These are phyloP conservation scores for Adineta ricciae DNA, from an alignment of 2,888 invertebrate species.

Conservation along the genomic window DNA sequence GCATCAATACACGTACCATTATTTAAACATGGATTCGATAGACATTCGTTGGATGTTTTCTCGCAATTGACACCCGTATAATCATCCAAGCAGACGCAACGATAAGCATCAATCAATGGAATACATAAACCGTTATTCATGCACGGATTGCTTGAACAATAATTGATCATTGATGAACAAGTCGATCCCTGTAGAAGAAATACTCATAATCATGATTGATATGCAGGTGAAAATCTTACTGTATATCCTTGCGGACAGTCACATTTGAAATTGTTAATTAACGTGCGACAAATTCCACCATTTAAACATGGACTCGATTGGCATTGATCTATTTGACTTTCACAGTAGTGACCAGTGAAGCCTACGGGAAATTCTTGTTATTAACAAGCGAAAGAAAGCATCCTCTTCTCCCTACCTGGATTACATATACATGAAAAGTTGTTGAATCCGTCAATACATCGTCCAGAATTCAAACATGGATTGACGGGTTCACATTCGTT, in stretches of 20 bases:
- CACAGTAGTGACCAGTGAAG: slow-evolving; percentile 31
- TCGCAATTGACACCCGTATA: slow-evolving; percentile 25
- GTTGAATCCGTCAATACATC: slow-evolving; percentile 21
- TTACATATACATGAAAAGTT: slow-evolving; percentile 8
- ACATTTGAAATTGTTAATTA: slow-evolving; percentile 24
- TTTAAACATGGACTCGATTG: slow-evolving; percentile 33
- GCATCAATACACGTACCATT: slow-evolving; percentile 29
- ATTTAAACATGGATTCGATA: slow-evolving; percentile 29
- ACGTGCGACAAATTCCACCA: slow-evolving; percentile 30
- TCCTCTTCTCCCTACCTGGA: neutral
- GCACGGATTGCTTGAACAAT: slow-evolving; percentile 28
- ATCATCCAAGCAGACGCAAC: slow-evolving; percentile 27
- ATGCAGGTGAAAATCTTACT: neutral
- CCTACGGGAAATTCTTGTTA: neutral
- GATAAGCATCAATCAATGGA: neutral
- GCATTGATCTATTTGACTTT: slow-evolving; percentile 28
- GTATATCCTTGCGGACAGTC: slow-evolving; percentile 33
- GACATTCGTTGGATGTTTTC: slow-evolving; percentile 5
- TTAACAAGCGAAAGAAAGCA: neutral
- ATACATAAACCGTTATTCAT: slow-evolving; percentile 30
- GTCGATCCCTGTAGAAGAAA: neutral
- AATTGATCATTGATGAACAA: neutral
- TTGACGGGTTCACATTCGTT: slow-evolving; percentile 26
- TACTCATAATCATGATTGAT: neutral
- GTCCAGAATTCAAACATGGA: slow-evolving; percentile 30